Base-by-base conservation (phyloP, 2,888 invertebrate species). In the Limnephilus auricula region DNA sequence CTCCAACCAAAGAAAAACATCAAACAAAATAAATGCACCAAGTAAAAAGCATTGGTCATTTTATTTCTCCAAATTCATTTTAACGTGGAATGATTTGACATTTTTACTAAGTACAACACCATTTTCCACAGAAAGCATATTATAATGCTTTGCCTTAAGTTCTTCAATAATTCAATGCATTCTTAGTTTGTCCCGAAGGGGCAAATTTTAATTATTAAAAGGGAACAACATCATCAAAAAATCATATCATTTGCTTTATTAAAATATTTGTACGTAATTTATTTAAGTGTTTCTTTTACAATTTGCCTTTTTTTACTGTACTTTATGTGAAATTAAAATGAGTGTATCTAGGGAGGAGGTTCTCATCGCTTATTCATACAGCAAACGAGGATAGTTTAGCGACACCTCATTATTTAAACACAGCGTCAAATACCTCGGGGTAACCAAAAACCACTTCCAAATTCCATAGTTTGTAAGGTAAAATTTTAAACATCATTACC, bases 331-430 rank as follows among this genome's bases (percentile, higher is more conserved):
- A 25, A 65, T 65, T 65, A 65, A n/a, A n/a, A n/a, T 65, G 9
- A 25, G 65, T 25, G 9, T 65, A 65, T n/a, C 65, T 9, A 65
- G 65, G 65, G 65, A 65, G 25, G 65, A 9, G 18, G 79, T 2
- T 15, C 31, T 80, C 15, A 3, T 80, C 80, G 18, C 1, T 80
- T 80, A 80, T 80, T 31, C 80, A 80, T 80, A 80, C 80, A 31
- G 80, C 31, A 31, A 80, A 80, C 80, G 15, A 80, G 32, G 80
- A 80, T 80, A 30, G 31, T 80, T 80, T 32, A 18, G 80, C 32
- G 80, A 80, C 80, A 80, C 80, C 32, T 80, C 80, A 80, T 80
- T 80, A 80, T 80, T 80, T 80, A 80, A 80, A 80, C 31, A 80
- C 80, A 32, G 80, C 80, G 80, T 32, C 80, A 31, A 80, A 80